A percentile compares a stretch with the other conserved stretches of the same genome.
Evolutionary conservation across 2,113 vertebrate genomes (phyloP).

Genomic region (Corythornis cristatus): DNA sequence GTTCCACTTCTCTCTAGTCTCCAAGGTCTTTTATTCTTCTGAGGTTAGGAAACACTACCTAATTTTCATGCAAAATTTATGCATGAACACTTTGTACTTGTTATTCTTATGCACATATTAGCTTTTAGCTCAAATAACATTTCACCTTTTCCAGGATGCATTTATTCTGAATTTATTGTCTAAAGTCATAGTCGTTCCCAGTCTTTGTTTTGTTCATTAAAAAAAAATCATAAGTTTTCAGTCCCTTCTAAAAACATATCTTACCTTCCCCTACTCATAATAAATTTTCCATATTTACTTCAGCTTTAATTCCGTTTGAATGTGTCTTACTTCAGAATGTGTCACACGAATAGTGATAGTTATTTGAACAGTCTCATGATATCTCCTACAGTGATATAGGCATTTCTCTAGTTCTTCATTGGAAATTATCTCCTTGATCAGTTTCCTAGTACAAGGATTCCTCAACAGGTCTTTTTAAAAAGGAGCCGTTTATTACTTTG

Average conservation of each 20-base stretch:
- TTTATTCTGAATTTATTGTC: background rate
- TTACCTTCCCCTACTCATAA: background rate
- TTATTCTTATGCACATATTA: background rate
- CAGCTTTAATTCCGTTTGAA: background rate
- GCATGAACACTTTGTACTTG: background rate
- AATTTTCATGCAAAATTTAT: conserved; percentile 9
- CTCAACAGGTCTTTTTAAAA: background rate
- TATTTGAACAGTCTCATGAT: background rate
- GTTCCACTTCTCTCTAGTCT: background rate
- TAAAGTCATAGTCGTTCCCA: background rate
- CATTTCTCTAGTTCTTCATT: background rate
- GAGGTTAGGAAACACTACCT: background rate
- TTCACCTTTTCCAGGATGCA: background rate
- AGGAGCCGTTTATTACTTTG: background rate
- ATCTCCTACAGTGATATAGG: background rate
- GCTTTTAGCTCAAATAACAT: background rate
- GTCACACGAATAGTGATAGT: background rate
- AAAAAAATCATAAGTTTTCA: background rate
- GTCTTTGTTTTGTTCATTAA: background rate
- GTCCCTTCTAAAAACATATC: background rate
- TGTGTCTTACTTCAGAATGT: background rate
- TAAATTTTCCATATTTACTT: background rate
- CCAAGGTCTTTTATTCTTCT: background rate
- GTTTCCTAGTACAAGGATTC: background rate
- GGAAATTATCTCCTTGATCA: background rate